Conservation (phyloP, 2,113 vertebrate genomes). For the Leptodactylus fuscus region DNA sequence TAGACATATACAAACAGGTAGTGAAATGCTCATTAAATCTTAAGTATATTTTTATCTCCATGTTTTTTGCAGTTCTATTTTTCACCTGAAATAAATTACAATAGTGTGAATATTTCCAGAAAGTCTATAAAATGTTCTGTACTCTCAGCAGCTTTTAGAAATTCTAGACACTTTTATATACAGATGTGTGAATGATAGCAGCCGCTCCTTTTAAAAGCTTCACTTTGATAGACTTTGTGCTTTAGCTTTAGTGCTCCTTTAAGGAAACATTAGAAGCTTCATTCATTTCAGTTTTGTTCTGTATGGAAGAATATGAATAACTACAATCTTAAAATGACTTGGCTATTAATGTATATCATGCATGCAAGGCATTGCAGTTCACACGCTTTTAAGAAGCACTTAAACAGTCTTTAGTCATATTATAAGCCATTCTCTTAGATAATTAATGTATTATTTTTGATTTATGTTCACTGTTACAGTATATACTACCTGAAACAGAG, state of each 20-base stretch:
- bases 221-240: not conserved
- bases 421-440: not conserved
- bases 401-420: not conserved
- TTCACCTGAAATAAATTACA: not conserved
- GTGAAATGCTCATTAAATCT: no score
- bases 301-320: not conserved
- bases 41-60: no score
- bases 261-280: not conserved
- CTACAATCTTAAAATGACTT: not conserved
- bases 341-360: not conserved
- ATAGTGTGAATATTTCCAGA: no score
- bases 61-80: not conserved
- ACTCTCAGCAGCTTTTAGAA: not conserved
- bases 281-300: not conserved
- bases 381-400: not conserved
- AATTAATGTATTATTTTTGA: constrained; percentile 28
- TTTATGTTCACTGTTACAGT: not conserved
- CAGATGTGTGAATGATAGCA: not conserved
- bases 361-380: not conserved
- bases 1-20: no score
- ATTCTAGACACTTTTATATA: not conserved
- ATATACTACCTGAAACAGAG: not conserved
- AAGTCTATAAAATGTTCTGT: not conserved
- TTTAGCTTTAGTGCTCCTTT: not conserved
- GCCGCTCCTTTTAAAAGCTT: not conserved